A percentile compares a stretch with the other conserved stretches of the same genome.
Conservation (phyloP, 2,113 vertebrate genomes). For the Bujurquina vittata region DNA sequence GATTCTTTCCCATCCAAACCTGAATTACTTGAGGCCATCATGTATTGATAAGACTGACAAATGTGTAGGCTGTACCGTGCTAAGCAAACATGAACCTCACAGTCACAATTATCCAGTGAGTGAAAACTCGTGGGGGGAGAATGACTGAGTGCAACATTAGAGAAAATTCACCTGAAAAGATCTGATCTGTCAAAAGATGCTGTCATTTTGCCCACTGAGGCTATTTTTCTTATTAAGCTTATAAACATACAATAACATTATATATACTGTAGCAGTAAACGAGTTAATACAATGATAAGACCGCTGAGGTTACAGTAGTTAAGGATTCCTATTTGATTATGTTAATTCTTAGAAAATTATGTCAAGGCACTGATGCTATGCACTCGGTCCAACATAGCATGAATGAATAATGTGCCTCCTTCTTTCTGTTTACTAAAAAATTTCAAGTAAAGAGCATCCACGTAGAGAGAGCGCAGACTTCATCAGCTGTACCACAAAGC, state of each 20-base stretch:
- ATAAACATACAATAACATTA: constrained; percentile 8
- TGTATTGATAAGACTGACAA: not conserved
- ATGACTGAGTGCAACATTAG: not conserved
- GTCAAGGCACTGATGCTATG: constrained; percentile 14
- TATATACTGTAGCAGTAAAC: constrained; percentile 18
- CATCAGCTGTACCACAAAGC: constrained; percentile 3
- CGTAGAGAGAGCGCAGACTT: not conserved
- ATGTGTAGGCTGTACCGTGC: not conserved
- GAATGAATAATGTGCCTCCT: constrained; percentile 40
- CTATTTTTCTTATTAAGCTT: constrained; percentile 1
- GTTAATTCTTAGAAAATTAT: constrained; percentile 19
- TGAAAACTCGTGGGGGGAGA: not conserved
- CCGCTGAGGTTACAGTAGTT: constrained; percentile 64
- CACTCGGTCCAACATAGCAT: constrained; percentile 33
- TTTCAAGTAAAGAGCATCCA: constrained; percentile 49
- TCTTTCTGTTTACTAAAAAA: constrained; percentile 22
- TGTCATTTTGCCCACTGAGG: not conserved
- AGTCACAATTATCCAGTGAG: not conserved
- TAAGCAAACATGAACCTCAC: not conserved
- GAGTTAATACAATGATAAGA: constrained; percentile 15
- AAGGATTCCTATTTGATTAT: constrained; percentile 60
- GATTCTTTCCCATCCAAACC: not conserved
- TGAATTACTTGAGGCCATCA: not conserved
- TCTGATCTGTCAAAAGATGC: not conserved
- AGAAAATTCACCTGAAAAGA: constrained; percentile 2